phyloP scores from a whole-genome alignment of 2,797 vertebrate species.

The Leptoclinus maculatus region DNA sequence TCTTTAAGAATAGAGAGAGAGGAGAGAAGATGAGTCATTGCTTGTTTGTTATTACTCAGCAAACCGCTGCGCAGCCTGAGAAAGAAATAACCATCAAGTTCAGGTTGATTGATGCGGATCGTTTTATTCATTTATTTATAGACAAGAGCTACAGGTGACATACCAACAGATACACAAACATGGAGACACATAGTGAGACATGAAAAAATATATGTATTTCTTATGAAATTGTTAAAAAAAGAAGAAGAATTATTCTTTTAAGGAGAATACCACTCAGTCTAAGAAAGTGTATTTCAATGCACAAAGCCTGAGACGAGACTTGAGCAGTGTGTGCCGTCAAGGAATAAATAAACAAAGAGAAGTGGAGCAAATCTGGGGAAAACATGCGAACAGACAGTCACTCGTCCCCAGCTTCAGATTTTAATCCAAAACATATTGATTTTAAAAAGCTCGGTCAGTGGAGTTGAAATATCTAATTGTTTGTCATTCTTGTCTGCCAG shows the following conservation, averaged over 20 bases:
- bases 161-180: conserved; percentile 39
- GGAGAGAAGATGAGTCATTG: conserved; percentile 31
- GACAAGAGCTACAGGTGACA: conserved; percentile 3
- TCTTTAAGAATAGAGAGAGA: conserved; percentile 21
- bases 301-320: conserved; percentile 23
- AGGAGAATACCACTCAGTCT: not conserved
- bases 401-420: conserved; percentile 17
- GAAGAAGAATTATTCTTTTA: not conserved
- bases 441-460: not conserved
- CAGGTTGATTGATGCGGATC: conserved; percentile 32
- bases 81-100: conserved; percentile 34
- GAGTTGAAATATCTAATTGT: not conserved
- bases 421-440: conserved; percentile 29
- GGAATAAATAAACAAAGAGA: conserved; percentile 39
- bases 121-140: conserved; percentile 65
- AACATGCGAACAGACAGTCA: not conserved
- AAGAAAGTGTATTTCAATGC: not conserved
- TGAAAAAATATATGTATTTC: conserved; percentile 31
- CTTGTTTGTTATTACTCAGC: conserved; percentile 37
- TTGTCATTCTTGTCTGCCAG: not conserved
- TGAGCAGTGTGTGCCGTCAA: conserved; percentile 23
- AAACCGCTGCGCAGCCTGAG: conserved; percentile 11
- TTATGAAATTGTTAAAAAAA: conserved; percentile 2
- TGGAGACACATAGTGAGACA: conserved; percentile 8
- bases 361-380: conserved; percentile 25